Base-by-base conservation (phyloP, 2,113 vertebrate genomes). In the Actinemys pallida region DNA sequence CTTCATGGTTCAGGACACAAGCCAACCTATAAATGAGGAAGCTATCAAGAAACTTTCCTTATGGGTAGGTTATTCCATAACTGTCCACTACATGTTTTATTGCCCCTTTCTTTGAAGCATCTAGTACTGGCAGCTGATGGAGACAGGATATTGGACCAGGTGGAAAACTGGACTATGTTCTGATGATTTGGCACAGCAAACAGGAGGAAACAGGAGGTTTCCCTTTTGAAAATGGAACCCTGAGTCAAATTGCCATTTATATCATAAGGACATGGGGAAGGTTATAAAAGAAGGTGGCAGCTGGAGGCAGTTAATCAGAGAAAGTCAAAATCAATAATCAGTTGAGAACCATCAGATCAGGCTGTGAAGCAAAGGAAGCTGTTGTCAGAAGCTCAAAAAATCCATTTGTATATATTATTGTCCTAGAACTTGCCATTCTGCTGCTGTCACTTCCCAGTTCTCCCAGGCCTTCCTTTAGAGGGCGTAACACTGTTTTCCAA, bases 271-370 rank as follows among this genome's bases (percentile, higher is more conserved):
- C 69, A 31, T 1, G 22, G 4, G 7, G 24, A 94, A 93, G 3
- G 22, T 81, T 59, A 89, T 10, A 49, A 86, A 76, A 89, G 20
- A 3, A 87, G 42, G 81, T 79, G 1, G 2, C 19, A 59, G 35
- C 8, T 39, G 52, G 76, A 94, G 84, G 52, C 11, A 92, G 6
- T 2, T 31, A 84, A 20, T 72, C 45, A 89, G n/a, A 91, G n/a
- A 87, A 90, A 95, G 22, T 81, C 54, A 10, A 92, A 93, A 84
- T 31, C 69, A 49, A 10, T 52, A 85, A 52, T 17, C 78, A 89
- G 3, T 2, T 79, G n/a, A 87, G 22, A 54, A 8, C 25, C 85
- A 94, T 96, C 84, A 92, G 69, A 89, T 86, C n/a, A 94, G 49
- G 1, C 3, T 50, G 20, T 1, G 0, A 91, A 88, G 45, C 35